Base-by-base conservation (phyloP, 2,888 invertebrate species). In the Drosophila pseudotalamancana region DNA sequence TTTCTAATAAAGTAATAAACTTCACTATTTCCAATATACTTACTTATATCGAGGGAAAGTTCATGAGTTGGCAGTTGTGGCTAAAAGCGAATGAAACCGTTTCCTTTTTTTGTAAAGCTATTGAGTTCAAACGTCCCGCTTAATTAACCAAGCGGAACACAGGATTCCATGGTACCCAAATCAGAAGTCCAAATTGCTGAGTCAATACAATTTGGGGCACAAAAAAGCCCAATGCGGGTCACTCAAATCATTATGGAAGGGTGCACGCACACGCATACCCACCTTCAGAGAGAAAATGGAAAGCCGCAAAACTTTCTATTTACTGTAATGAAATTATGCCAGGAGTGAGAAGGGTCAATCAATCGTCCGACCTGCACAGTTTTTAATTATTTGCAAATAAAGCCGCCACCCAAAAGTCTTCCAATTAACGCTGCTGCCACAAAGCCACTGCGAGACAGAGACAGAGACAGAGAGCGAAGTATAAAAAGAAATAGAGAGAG, bases 311-410 rank as follows among this genome's bases (percentile, higher is more conserved):
- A 74, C 55, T 73, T 74, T 69, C 31, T 55, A 56, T 55, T 55
- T 48, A 43, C 55, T 23, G 59, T 51, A 59, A 75, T 56, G 18
- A 65, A 65, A 65, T 60, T 49, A 61, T 66, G 63, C 46, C 18
- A 42, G 50, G 40, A 42, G 40, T 29, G 63, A 78, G 59, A 57
- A 56, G 75, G 86, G 67, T 71, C 73, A 77, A 73, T 83, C 56
- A 62, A 43, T 32, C 35, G 31, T 25, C 18, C 45, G 35, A 23
- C 29, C 48, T 40, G 53, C 59, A 39, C 40, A 70, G 70, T 76
- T 82, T 81, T 78, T 85, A 82, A 82, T 82, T 85, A 87, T 85
- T 82, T 87, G 82, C 51, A 87, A 82, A 87, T 73, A 87, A 87
- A 68, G 62, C 72, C 54, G 62, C 72, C 54, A 55, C 12, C 53